Base-by-base conservation (phyloP, 2,797 vertebrate species). In the Cygnus olor region DNA sequence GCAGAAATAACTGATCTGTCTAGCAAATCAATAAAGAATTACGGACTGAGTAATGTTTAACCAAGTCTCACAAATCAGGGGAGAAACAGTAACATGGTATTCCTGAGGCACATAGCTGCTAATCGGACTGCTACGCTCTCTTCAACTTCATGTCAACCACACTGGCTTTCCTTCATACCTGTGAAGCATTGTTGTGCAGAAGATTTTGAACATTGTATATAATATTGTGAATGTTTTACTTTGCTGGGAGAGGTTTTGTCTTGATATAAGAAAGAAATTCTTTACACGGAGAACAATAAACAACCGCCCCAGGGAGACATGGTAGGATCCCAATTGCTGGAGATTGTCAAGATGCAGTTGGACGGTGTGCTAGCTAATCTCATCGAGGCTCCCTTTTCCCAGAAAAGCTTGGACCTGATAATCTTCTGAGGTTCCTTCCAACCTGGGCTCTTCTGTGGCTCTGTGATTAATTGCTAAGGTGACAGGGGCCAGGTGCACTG, bases 41-140 rank as follows among this genome's bases (percentile, higher is more conserved):
- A 80, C 54, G 51, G 71, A n/a, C 42, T 74, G 56, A 69, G 14
- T 53, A 91, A 93, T 80, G 40, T 88, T 96, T 92, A 95, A 95
- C 63, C 0, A 4, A 77, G n/a, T 79, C 36, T 73, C 68, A 25
- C 38, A 24, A 61, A 72, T 60, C 21, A 32, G 51, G 42, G 45
- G 20, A 83, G 86, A 66, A 93, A 63, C 13, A 90, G 65, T 69
- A 87, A 79, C 42, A 17, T 49, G 7, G 0, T 36, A 32, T 74
- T 90, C 57, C 71, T 20, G 20, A 85, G 60, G 63, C 61, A 91
- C 34, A 45, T 6, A 65, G 79, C 51, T 80, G 54, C 74, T 81
- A 25, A 58, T 81, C 54, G 77, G 57, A 78, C 32, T 56, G 34
- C 65, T 49, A 36, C 24, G 25, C 51, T 80, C 66, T 69, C 60